Evolutionary conservation across 2,113 vertebrate genomes (phyloP).

Genomic region (Thymallus thymallus): DNA sequence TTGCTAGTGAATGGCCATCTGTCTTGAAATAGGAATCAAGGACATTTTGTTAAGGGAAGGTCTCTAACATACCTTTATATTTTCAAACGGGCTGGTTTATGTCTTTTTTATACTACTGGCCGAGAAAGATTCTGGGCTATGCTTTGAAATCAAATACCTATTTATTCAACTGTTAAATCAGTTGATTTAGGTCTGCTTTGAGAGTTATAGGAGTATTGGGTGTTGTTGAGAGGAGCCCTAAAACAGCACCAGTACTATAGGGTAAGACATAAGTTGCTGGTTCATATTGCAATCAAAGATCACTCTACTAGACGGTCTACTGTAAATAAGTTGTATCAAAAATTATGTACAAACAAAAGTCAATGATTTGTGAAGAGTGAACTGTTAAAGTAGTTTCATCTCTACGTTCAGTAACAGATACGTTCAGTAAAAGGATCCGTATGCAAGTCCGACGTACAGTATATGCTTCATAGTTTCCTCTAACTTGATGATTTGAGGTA

Average conservation of each 20-base stretch:
- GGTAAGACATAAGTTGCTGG: background rate
- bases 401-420: no score
- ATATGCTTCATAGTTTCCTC: no score
- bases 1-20: background rate
- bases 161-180: background rate
- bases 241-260: background rate
- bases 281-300: background rate
- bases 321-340: background rate
- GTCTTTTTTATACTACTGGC: background rate
- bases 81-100: background rate
- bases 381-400: no score
- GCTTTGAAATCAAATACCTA: background rate
- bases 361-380: no score
- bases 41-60: background rate
- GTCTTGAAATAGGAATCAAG: background rate
- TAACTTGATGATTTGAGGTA: no score
- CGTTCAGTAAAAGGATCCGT: no score
- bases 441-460: no score
- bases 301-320: background rate
- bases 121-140: background rate
- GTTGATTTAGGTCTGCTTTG: background rate
- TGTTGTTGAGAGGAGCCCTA: background rate
- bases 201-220: no score
- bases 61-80: background rate
- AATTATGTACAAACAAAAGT: no score